Evolutionary conservation across 2,888 invertebrate species (phyloP).

Genomic region (Scotopteryx bipunctaria): DNA sequence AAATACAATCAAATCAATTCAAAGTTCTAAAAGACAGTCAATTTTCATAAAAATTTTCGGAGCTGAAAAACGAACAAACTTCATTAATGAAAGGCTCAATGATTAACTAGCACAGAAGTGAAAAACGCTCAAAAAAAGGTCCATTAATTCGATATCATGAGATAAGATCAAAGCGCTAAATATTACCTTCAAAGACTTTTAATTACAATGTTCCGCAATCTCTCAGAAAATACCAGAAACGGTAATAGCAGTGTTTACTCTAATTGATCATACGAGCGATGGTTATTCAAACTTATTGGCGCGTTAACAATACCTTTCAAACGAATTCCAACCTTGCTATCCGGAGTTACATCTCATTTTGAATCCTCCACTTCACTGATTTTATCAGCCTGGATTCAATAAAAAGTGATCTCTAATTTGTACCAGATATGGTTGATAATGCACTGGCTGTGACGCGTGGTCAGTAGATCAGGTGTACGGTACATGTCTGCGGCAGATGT

Average conservation of each 20-base stretch:
- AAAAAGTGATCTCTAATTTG: conserved; percentile 25
- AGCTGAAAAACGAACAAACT: neutral
- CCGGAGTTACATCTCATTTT: conserved; percentile 23
- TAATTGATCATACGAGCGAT: conserved; percentile 39
- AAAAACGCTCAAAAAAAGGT: conserved; percentile 1
- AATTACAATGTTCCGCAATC: conserved; percentile 34
- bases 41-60: neutral
- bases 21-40: too few relatives aligned
- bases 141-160: conserved; percentile 14
- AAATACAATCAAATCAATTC: too few relatives aligned
- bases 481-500: conserved; percentile 50
- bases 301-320: conserved; percentile 29
- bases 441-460: conserved; percentile 36
- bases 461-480: conserved; percentile 60
- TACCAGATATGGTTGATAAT: conserved; percentile 27
- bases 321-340: conserved; percentile 18
- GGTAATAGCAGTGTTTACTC: conserved; percentile 38
- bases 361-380: conserved; percentile 6
- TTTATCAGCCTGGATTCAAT: conserved; percentile 12
- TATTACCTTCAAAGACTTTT: conserved; percentile 19
- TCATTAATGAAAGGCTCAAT: neutral
- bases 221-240: conserved; percentile 35
- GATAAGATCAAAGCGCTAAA: conserved; percentile 31
- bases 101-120: neutral
- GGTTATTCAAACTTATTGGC: conserved; percentile 35